Evolutionary conservation across 1,140 invertebrate genomes (phyloP).

Genomic region (Leptinotarsa undecemlineata): DNA sequence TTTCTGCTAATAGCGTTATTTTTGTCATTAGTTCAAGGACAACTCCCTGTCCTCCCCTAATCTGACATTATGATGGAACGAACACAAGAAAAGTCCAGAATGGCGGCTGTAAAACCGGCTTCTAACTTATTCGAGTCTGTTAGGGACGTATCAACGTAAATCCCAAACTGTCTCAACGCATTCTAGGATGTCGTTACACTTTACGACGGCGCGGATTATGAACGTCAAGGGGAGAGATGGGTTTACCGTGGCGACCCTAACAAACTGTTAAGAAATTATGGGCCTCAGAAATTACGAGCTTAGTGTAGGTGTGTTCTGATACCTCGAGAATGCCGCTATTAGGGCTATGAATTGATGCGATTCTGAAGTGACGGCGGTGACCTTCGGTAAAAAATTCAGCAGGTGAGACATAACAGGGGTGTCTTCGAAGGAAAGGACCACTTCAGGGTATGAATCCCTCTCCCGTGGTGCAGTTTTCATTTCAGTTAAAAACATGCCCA

Average conservation of each 20-base stretch:
- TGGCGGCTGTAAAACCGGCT: conserved; percentile 40
- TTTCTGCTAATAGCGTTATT: too few species aligned
- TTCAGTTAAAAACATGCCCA: too few species aligned
- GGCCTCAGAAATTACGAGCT: background rate
- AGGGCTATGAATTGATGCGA: too few species aligned
- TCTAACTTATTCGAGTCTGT: conserved; percentile 46
- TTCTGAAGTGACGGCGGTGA: too few species aligned
- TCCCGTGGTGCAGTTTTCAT: too few species aligned
- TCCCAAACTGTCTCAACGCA: conserved; percentile 43
- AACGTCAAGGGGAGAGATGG: conserved; percentile 34
- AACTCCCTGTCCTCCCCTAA: background rate
- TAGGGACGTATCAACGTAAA: conserved; percentile 45
- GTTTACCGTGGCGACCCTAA: background rate
- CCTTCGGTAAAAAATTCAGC: too few species aligned
- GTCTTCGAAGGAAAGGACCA: too few species aligned
- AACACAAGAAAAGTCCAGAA: conserved; percentile 23
- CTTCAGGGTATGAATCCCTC: too few species aligned
- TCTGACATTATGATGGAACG: background rate
- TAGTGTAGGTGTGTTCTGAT: background rate
- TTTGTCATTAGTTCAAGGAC: too few species aligned
- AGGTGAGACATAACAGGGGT: too few species aligned
- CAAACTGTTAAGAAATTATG: conserved; percentile 8
- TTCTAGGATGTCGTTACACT: conserved; percentile 45
- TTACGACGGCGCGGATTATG: conserved; percentile 46
- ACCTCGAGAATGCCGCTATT: background rate